These are phyloP conservation scores for Cassiopea andromeda DNA, from an alignment of 30 jellyfish, hydroid and myxozoan species.

Conservation along the genomic window DNA sequence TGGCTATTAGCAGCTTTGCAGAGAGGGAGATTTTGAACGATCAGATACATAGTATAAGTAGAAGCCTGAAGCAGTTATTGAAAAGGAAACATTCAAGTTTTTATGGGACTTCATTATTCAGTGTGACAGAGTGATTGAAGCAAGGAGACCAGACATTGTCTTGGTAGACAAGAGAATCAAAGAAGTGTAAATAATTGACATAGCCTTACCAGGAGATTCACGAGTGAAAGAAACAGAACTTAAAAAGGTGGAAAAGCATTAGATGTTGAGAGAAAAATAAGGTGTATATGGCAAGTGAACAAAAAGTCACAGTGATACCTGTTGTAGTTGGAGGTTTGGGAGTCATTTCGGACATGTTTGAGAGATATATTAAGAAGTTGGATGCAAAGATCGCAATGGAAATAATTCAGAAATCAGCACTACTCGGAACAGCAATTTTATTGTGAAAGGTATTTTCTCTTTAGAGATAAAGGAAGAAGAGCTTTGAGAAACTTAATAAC, in stretches of 20 bases:
- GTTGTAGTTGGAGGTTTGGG: slow-evolving; percentile 29
- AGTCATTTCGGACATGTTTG: not conserved
- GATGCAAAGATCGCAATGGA: not conserved
- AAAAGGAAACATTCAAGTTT: not conserved
- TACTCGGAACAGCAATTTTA: not conserved
- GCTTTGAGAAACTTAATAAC: not conserved
- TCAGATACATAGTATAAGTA: not conserved
- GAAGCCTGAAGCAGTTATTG: slow-evolving; percentile 4
- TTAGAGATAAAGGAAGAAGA: not conserved
- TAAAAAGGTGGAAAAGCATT: not conserved
- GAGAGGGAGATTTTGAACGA: not conserved
- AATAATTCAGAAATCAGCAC: not conserved
- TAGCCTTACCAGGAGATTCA: slow-evolving; percentile 18
- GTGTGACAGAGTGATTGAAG: slow-evolving; percentile 17
- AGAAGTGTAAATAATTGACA: not conserved
- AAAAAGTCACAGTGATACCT: not conserved
- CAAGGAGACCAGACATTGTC: slow-evolving; percentile 6
- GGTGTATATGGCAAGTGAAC: not conserved
- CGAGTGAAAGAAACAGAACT: slow-evolving; percentile 2
- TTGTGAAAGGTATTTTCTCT: slow-evolving; percentile 10
- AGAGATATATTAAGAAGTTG: not conserved
- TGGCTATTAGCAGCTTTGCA: not conserved
- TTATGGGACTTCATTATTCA: not conserved
- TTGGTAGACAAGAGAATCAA: slow-evolving; percentile 6
- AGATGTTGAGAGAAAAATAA: not conserved